Conservation (phyloP, 2,113 vertebrate genomes). For the Pandion haliaetus region DNA sequence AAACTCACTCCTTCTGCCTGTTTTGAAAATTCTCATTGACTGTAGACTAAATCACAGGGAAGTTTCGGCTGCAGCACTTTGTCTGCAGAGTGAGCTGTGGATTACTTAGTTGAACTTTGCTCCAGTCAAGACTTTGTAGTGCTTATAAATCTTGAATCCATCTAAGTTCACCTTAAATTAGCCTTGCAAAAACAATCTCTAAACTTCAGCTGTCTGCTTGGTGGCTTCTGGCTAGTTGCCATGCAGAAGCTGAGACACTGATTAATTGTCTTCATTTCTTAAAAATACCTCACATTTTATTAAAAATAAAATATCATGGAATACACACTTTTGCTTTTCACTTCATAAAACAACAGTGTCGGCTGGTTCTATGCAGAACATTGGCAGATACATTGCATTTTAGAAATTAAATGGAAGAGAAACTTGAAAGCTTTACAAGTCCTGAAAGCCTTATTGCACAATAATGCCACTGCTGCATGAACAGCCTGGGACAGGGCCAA, state of each 20-base stretch:
- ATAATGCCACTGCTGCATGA: constrained; percentile 45
- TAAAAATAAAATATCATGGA: constrained; percentile 44
- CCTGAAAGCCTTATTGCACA: constrained; percentile 40
- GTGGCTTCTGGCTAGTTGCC: constrained; percentile 80
- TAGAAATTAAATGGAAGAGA: constrained; percentile 49
- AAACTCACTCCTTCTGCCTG: constrained; percentile 76
- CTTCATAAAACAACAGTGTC: constrained; percentile 72
- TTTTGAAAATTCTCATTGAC: constrained; percentile 82
- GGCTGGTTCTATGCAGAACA: constrained; percentile 66
- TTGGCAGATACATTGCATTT: constrained; percentile 74
- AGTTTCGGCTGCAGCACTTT: constrained; percentile 58
- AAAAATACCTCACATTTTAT: constrained; percentile 9
- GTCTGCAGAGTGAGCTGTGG: constrained; percentile 56
- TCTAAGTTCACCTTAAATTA: constrained; percentile 78
- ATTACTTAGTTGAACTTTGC: constrained; percentile 81
- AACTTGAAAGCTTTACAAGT: not conserved
- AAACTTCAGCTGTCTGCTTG: constrained; percentile 72
- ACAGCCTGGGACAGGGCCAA: constrained; percentile 72
- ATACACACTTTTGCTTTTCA: constrained; percentile 70
- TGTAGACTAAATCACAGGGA: constrained; percentile 65
- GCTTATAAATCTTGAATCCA: constrained; percentile 82
- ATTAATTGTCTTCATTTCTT: constrained; percentile 79
- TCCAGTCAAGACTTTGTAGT: constrained; percentile 75
- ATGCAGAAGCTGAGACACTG: constrained; percentile 67
- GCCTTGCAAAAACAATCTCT: constrained; percentile 70